Evolutionary conservation across 1,140 invertebrate genomes (phyloP).

Genomic region (Brachionus asplanchnoidis): DNA sequence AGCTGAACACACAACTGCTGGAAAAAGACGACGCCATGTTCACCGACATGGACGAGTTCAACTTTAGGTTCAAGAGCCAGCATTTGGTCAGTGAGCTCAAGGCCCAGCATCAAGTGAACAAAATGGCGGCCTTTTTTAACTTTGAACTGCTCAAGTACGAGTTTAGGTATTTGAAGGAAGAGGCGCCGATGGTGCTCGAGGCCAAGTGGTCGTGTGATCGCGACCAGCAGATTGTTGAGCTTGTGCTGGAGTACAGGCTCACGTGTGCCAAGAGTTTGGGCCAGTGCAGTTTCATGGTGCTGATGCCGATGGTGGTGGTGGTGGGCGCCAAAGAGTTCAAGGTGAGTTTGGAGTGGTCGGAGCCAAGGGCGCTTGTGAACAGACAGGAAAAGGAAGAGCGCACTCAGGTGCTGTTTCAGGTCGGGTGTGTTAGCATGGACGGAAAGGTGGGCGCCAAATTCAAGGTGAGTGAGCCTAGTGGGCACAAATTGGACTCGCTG

Average conservation of each 20-base stretch:
- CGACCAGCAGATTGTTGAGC: not conserved
- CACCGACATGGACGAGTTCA: not conserved
- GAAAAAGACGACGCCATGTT: not conserved
- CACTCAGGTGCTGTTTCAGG: not conserved
- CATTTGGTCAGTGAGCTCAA: constrained; percentile 6
- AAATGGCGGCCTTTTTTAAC: constrained; percentile 30
- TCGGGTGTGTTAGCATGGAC: not conserved
- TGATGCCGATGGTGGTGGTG: not conserved
- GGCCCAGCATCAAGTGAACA: not conserved
- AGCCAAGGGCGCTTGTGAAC: not conserved
- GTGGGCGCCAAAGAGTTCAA: not conserved
- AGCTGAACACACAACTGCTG: constrained; percentile 10
- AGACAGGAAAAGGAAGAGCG: not conserved
- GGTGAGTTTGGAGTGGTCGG: not conserved
- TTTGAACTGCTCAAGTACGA: constrained; percentile 38
- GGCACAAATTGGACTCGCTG: not conserved
- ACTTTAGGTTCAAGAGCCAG: not conserved
- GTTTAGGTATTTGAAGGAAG: not conserved
- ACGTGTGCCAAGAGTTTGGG: not conserved
- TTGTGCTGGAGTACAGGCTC: not conserved
- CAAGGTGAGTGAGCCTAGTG: not conserved
- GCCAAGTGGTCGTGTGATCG: not conserved
- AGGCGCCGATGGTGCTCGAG: constrained; percentile 9
- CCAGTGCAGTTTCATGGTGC: constrained; percentile 22
- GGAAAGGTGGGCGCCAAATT: not conserved